Conservation (phyloP, 1,140 invertebrate genomes). For the Drosophila pseudoobscura region DNA sequence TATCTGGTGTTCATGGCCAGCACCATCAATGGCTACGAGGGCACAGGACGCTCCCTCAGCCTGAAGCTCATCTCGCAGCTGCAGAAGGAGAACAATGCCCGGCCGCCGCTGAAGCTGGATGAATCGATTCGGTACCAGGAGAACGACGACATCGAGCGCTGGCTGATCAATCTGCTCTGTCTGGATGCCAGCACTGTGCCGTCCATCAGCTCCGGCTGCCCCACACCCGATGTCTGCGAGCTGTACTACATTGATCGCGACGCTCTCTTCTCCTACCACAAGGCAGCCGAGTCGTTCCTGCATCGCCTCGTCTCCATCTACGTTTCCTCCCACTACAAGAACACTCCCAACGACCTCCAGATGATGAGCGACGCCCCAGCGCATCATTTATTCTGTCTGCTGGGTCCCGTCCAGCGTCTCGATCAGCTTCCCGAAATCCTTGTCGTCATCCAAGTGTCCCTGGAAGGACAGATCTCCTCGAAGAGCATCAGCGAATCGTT, state of each 20-base stretch:
- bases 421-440: slow-evolving; percentile 94
- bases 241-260: slow-evolving; percentile 96
- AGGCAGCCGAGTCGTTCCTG: slow-evolving; percentile 97
- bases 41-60: slow-evolving; percentile 97
- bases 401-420: slow-evolving; percentile 91
- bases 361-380: slow-evolving; percentile 99
- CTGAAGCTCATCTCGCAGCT: slow-evolving; percentile 97
- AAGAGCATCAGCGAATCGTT: slow-evolving; percentile 90
- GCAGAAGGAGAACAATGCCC: slow-evolving; percentile 85
- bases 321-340: slow-evolving; percentile 99
- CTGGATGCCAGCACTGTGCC: slow-evolving; percentile 91
- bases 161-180: slow-evolving; percentile 96
- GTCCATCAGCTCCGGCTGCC: slow-evolving; percentile 89
- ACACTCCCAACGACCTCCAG: slow-evolving; percentile 99
- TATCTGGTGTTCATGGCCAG: slow-evolving; percentile 98
- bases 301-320: slow-evolving; percentile 96
- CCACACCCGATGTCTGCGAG: slow-evolving; percentile 94
- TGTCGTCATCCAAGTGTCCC: slow-evolving; percentile 95
- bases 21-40: slow-evolving; percentile 99
- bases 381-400: slow-evolving; percentile 97
- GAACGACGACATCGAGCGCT: slow-evolving; percentile 94
- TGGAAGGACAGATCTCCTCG: slow-evolving; percentile 97
- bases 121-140: slow-evolving; percentile 97
- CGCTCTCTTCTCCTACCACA: slow-evolving; percentile 98
- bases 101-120: slow-evolving; percentile 88